Evolutionary conservation across 2,888 invertebrate species (phyloP), one percentile per base, ranked within the genome.

Genomic region (Linnaemya vulpina): DNA sequence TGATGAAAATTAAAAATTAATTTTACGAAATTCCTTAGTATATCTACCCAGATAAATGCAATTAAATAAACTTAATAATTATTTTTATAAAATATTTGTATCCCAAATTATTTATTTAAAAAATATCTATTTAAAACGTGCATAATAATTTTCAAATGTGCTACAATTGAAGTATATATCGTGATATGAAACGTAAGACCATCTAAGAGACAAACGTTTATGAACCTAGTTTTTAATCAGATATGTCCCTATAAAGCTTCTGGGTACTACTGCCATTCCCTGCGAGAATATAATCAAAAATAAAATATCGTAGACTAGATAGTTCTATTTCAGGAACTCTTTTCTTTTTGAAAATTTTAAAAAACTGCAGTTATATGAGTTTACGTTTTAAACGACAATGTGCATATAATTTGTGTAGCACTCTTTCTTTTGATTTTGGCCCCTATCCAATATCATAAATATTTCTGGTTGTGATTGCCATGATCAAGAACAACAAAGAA

Each of bases 401-500:
- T 5, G 20, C 17, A 53, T 20, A 25, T 53, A 7, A 63, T 9
- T 13, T 43, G 22, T 43, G 15, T 15, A 9, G 9, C 38, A 60
- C 1, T 63, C 13, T 63, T 40, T 43, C 30, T 17, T 63, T 74
- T 10, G 10, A 55, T 76, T 43, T 84, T 84, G 84, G 84, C 80
- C 67, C 53, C 62, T 62, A 65, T 55, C 35, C 62, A 81, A 73
- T 81, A 68, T 68, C 40, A 49, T 73, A 53, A 49, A 17, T 70
- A 25, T 22, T 22, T 55, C 7, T 76, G 35, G 15, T 38, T 53
- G 30, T 40, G 71, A 73, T 63, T 76, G 30, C 30, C 76, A 46
- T 68, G 80, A 74, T 68, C 81, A 77, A 73, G 80, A 51, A 20
- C 67, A 79, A 68, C 25, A 35, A 55, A n/a, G 35, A 63, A 40